phyloP scores from a whole-genome alignment of 2,797 vertebrate species.

The Ctenopoma kingsleyae region DNA sequence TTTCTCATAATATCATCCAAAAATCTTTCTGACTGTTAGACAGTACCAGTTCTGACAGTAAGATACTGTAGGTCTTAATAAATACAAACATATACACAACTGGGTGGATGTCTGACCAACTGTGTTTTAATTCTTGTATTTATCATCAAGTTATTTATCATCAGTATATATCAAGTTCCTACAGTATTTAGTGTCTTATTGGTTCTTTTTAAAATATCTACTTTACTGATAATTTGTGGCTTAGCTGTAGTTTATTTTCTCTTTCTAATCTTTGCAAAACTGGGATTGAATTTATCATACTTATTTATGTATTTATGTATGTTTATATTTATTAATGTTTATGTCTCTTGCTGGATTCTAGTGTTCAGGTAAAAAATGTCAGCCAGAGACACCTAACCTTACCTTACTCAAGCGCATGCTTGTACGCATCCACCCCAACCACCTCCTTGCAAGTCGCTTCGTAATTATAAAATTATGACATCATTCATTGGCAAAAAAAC shows the following conservation, averaged over 20 bases:
- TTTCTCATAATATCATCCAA: constrained; percentile 2
- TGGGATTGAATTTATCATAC: background rate
- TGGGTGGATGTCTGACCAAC: background rate
- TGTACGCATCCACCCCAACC: too few species aligned
- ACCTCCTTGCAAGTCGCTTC: too few species aligned
- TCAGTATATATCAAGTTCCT: background rate
- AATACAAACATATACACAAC: constrained; percentile 1
- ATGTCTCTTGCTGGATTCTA: too few species aligned
- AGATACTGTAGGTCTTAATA: background rate
- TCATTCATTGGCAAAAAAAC: too few species aligned
- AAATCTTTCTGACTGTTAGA: background rate
- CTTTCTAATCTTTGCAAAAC: background rate
- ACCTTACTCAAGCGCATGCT: too few species aligned
- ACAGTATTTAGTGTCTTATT: background rate
- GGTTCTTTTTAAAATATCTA: background rate
- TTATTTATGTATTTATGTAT: too few species aligned
- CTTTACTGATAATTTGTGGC: background rate
- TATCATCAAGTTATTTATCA: background rate
- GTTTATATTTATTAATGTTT: too few species aligned
- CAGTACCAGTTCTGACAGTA: background rate
- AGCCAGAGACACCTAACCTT: too few species aligned
- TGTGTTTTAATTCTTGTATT: background rate
- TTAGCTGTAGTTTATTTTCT: background rate
- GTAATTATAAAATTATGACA: too few species aligned
- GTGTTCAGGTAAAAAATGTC: too few species aligned